These are phyloP conservation scores for Zaprionus gabonicus DNA, from an alignment of 1,140 invertebrate species.

Conservation along the genomic window DNA sequence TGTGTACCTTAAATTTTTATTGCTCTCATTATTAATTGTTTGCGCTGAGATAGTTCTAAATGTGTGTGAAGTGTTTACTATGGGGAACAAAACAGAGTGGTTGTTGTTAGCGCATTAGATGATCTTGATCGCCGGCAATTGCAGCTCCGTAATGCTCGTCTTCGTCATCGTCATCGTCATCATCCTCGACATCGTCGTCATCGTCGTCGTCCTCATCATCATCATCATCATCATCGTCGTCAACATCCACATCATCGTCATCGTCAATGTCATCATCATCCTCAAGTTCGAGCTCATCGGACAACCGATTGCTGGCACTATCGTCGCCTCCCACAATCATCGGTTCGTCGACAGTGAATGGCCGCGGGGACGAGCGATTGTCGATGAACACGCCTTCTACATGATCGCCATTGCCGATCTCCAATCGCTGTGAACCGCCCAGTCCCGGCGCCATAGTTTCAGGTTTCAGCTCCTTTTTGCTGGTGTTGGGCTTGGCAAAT, in stretches of 20 bases:
- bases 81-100: constrained; percentile 16
- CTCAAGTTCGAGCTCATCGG: constrained; percentile 27
- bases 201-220: constrained; percentile 1
- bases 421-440: constrained; percentile 11
- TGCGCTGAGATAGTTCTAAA: constrained; percentile 27
- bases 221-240: constrained; percentile 1
- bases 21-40: constrained; percentile 51
- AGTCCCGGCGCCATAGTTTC: not conserved
- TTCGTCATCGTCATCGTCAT: constrained; percentile 20
- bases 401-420: constrained; percentile 65
- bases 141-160: constrained; percentile 1
- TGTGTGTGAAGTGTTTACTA: constrained; percentile 9
- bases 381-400: constrained; percentile 25
- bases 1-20: constrained; percentile 59
- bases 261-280: constrained; percentile 7
- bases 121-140: not conserved
- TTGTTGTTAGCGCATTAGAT: constrained; percentile 1
- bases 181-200: constrained; percentile 29
- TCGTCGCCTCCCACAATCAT: constrained; percentile 13
- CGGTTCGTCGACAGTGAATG: not conserved
- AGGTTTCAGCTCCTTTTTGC: not conserved
- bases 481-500: not conserved
- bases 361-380: not conserved
- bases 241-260: constrained; percentile 21
- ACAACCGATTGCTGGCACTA: constrained; percentile 7